Evolutionary conservation across 2,888 invertebrate species (phyloP), one percentile per base, ranked within the genome.

Genomic region (Drosophila mimetica): DNA sequence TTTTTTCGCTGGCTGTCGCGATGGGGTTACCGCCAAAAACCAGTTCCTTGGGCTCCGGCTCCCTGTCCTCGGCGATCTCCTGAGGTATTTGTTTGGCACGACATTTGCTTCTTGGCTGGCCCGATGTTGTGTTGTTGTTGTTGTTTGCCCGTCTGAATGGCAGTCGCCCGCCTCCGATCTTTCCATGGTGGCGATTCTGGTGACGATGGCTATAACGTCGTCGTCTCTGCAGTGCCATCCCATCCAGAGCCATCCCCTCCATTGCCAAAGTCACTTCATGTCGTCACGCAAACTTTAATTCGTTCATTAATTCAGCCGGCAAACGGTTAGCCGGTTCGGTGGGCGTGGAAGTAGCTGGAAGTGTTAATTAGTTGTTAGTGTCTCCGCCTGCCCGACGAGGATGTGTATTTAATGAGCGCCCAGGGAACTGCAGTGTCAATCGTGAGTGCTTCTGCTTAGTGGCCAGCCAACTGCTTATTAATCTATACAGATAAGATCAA

Each of bases 301-400:
- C 82, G 76, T 84, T 88, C 88, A 84, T 84, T 83, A 88, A 83
- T 83, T 86, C 84, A 77, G 78, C 66, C 59, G 79, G 87, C 82
- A 86, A 84, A 84, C 80, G 79, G 80, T 84, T 78, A 75, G 85
- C 57, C 73, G 86, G 71, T 61, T 59, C 66, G 74, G 86, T 82
- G 80, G 86, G 86, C 88, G 86, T 87, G 83, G 75, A 78, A 74
- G 76, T 74, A 81, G 73, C 74, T 88, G 87, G 76, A 84, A 84
- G 88, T 88, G 84, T 84, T 84, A 84, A 84, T 88, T 84, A 84
- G 87, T 75, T 86, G 88, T 86, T 86, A 71, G 74, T 72, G 71
- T 61, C 71, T 61, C 53, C 39, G 71, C 63, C 60, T 55, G 51
- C 34, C 39, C 51, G 34, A n/a, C 34, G 22, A 34, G 50, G 16